Percentiles rank a stretch among this genome's conserved stretches.
phyloP scores from a whole-genome alignment of 2,797 vertebrate species.

The Apogon talboti region DNA sequence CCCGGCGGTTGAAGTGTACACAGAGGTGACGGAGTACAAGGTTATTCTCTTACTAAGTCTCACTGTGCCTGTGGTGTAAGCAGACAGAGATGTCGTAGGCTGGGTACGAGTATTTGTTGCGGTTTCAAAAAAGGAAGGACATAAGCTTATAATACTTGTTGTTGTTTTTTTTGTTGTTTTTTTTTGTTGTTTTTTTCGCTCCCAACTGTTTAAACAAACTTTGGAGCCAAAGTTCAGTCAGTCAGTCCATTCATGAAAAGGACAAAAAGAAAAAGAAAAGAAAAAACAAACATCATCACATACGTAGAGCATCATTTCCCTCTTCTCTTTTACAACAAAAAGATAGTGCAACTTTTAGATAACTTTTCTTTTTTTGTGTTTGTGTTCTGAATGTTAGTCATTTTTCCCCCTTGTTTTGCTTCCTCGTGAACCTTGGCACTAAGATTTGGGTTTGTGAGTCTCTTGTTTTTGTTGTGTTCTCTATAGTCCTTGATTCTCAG shows the following conservation, averaged over 20 bases:
- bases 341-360: slow-evolving; percentile 94
- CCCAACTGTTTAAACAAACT: slow-evolving; percentile 78
- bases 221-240: slow-evolving; percentile 79
- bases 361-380: slow-evolving; percentile 78
- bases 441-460: slow-evolving; percentile 87
- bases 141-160: slow-evolving; percentile 77
- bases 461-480: slow-evolving; percentile 72
- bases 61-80: slow-evolving; percentile 77
- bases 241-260: slow-evolving; percentile 81
- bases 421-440: slow-evolving; percentile 93
- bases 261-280: slow-evolving; percentile 60
- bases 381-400: slow-evolving; percentile 82
- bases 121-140: slow-evolving; percentile 71
- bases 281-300: slow-evolving; percentile 65
- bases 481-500: slow-evolving; percentile 71
- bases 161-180: slow-evolving; percentile 21
- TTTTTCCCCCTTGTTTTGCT: slow-evolving; percentile 82
- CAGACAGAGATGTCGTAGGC: slow-evolving; percentile 80
- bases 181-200: slow-evolving; percentile 61
- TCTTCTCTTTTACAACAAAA: slow-evolving; percentile 85
- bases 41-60: slow-evolving; percentile 72
- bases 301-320: slow-evolving; percentile 83
- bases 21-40: slow-evolving; percentile 60
- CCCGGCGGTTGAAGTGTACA: slow-evolving; percentile 44
- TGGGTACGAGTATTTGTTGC: slow-evolving; percentile 83